Conservation (phyloP, 2,888 invertebrate genomes). For the Euclidia mi region DNA sequence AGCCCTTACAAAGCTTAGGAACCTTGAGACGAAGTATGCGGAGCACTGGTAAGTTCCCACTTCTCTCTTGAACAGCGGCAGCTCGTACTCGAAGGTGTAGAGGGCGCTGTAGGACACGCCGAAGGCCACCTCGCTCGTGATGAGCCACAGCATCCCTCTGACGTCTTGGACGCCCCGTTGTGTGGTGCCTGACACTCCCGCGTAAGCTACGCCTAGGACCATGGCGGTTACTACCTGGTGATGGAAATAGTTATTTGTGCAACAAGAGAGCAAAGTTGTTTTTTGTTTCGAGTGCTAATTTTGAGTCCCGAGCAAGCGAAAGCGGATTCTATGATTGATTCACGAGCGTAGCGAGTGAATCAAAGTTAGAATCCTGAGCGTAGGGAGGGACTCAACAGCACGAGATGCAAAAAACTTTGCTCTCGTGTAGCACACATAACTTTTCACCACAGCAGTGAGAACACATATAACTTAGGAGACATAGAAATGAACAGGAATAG, state of each 20-base stretch:
- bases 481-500: too few relatives aligned
- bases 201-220: constrained; percentile 80
- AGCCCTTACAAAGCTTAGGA: constrained; percentile 76
- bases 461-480: too few relatives aligned
- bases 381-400: too few relatives aligned
- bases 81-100: constrained; percentile 78
- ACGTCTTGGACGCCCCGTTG: constrained; percentile 85
- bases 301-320: too few relatives aligned
- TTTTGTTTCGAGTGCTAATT: too few relatives aligned
- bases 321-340: too few relatives aligned
- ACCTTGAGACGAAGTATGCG: constrained; percentile 78
- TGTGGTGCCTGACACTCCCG: constrained; percentile 78
- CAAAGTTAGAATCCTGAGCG: too few relatives aligned
- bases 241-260: not conserved
- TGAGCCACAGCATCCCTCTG: constrained; percentile 85
- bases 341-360: too few relatives aligned
- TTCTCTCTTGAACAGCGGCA: constrained; percentile 82
- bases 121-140: constrained; percentile 86
- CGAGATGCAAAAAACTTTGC: too few relatives aligned
- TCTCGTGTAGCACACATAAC: too few relatives aligned
- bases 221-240: constrained; percentile 79
- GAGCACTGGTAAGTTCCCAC: constrained; percentile 80
- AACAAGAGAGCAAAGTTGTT: too few relatives aligned
- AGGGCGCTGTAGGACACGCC: constrained; percentile 83
- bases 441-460: too few relatives aligned